Evolutionary conservation across 2,113 vertebrate genomes (phyloP).

Genomic region (Poecilia latipinna): DNA sequence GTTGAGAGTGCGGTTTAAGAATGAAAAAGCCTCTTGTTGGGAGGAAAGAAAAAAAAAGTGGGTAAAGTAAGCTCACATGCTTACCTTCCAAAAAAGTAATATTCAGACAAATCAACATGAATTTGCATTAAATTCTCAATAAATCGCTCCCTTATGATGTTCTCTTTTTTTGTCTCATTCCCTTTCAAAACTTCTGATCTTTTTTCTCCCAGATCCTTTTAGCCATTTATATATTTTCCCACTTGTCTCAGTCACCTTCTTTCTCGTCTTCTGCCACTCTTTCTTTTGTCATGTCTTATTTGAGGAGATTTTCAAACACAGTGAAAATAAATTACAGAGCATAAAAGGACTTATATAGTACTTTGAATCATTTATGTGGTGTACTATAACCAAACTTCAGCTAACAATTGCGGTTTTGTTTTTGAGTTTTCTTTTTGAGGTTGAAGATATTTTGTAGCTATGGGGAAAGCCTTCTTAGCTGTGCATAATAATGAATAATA

Average conservation of each 20-base stretch:
- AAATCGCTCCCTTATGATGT: conserved; percentile 35
- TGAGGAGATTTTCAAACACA: conserved; percentile 28
- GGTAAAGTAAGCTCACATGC: not conserved
- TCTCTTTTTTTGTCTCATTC: conserved; percentile 22
- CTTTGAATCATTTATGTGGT: conserved; percentile 44
- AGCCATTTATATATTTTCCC: not conserved
- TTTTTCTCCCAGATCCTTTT: conserved; percentile 32
- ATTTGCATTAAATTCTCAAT: conserved; percentile 48
- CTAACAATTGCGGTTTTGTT: conserved; percentile 11
- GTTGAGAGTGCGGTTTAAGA: not conserved
- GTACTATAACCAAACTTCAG: conserved; percentile 44
- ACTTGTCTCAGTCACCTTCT: conserved; percentile 18
- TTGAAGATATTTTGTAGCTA: conserved; percentile 29
- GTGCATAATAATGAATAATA: conserved; percentile 51
- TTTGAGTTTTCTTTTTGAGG: conserved; percentile 43
- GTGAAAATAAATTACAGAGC: conserved; percentile 47
- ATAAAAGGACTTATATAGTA: conserved; percentile 46
- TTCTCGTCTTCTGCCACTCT: conserved; percentile 13
- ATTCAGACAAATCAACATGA: conserved; percentile 41
- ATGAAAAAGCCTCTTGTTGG: not conserved
- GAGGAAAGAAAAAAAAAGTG: not conserved
- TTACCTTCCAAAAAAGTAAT: conserved; percentile 37
- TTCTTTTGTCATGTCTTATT: conserved; percentile 5
- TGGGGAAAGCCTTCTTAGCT: conserved; percentile 55
- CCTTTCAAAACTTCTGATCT: conserved; percentile 51